Base-by-base conservation (phyloP, 2,797 vertebrate genomes). In the Nyctalus aviator region DNA sequence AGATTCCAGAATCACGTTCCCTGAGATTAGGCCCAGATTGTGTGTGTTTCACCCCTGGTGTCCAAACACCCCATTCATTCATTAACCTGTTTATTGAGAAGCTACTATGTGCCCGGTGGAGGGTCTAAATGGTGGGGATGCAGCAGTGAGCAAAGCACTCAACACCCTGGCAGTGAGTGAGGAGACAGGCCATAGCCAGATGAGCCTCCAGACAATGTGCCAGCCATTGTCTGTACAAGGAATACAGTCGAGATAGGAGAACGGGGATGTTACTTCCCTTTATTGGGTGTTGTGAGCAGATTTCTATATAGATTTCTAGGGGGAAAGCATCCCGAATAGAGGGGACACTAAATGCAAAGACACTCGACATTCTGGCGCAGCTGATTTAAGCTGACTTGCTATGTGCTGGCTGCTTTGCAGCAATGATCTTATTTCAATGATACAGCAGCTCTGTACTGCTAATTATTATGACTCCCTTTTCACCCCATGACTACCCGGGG, bases 331-430 rank as follows among this genome's bases (percentile, higher is more conserved):
- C 76, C 55, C 75, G 68, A 44, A 10, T 0, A 44, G 55, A 91
- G 25, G 46, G 30, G 41, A 66, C 12, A 48, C 55, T 21, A 41
- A 64, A 37, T 3, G n/a, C 25, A 20, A 66, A 91, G 75, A 72
- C 48, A 27, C 5, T 72, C 21, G 8, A 25, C 78, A n/a, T 64
- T 50, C 84, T 69, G 53, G 4, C 35, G 41, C 64, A 37, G 64
- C 5, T 25, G 21, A 55, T 50, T 62, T 59, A 69, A 30, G 27
- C 8, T n/a, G 7, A 55, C 44, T 27, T 35, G 23, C 50, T 27
- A 1, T 6, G 5, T 41, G 6, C 69, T 0, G 0, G 25, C 25
- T 17, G 35, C 18, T 44, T 14, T 18, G 35, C 5, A 53, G 13
- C 88, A 48, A 23, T 3, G 55, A 41, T 53, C 73, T 77, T 18